Evolutionary conservation across 2,888 invertebrate genomes (phyloP).

Genomic region (Hermaeophaga mercurialis): DNA sequence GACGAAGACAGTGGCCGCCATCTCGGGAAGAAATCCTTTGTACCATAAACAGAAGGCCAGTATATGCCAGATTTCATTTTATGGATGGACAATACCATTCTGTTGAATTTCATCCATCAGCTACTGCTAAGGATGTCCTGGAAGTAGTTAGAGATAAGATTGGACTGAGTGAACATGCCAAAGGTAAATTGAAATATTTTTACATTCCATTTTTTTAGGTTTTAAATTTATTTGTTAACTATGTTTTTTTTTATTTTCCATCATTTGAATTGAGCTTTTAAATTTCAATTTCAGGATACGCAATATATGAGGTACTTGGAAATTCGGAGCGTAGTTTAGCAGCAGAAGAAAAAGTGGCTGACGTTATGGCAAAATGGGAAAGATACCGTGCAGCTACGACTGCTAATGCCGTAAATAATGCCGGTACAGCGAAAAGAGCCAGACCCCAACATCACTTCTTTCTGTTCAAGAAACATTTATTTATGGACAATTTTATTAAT

Average conservation of each 20-base stretch:
- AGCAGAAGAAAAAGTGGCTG: conserved; percentile 87
- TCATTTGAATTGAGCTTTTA: no score
- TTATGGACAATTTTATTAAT: conserved; percentile 80
- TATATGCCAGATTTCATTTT: conserved; percentile 89
- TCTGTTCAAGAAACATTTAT: conserved; percentile 82
- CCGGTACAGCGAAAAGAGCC: conserved; percentile 52
- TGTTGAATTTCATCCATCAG: conserved; percentile 92
- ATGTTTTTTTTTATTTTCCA: no score
- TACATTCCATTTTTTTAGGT: no score
- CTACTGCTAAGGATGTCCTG: conserved; percentile 88
- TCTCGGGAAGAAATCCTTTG: conserved; percentile 91
- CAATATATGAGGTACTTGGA: conserved; percentile 90
- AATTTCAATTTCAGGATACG: conserved; percentile 70
- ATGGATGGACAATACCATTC: conserved; percentile 95
- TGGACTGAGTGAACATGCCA: conserved; percentile 78
- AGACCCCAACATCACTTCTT: conserved; percentile 69
- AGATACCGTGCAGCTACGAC: conserved; percentile 74
- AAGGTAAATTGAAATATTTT: conserved; percentile 44
- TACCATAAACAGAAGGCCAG: conserved; percentile 87
- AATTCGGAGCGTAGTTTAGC: conserved; percentile 84
- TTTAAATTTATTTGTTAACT: no score
- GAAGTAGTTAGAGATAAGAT: conserved; percentile 88
- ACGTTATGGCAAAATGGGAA: conserved; percentile 96
- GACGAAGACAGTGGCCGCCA: conserved; percentile 87
- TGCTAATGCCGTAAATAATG: conserved; percentile 54